A percentile compares a stretch with the other conserved stretches of the same genome.
Evolutionary conservation across 2,113 vertebrate species (phyloP).

Genomic region (Hippotragus niger): DNA sequence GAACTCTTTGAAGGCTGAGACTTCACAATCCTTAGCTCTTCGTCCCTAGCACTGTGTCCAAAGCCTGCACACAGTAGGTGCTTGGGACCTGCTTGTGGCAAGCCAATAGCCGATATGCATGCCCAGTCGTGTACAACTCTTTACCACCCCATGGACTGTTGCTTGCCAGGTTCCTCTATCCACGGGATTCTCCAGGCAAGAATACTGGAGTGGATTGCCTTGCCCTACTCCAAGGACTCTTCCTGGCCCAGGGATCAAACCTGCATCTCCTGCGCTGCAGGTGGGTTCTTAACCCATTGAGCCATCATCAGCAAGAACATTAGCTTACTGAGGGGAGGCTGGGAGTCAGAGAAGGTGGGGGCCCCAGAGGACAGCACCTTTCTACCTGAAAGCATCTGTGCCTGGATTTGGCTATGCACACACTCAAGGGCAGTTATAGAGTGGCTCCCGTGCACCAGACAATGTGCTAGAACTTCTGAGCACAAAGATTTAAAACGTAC

Average conservation of each 20-base stretch:
- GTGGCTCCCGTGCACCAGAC: neutral
- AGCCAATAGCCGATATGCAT: neutral
- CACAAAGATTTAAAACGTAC: neutral
- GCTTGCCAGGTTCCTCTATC: neutral
- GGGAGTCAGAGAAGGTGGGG: neutral
- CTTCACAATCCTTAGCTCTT: neutral
- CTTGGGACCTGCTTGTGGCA: neutral
- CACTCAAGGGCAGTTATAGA: neutral
- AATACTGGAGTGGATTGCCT: neutral
- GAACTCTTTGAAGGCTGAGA: neutral
- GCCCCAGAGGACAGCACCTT: neutral
- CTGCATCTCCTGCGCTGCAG: neutral
- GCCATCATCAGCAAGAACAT: neutral
- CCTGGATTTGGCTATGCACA: neutral
- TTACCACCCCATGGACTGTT: neutral
- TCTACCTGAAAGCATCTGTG: neutral
- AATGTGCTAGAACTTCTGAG: neutral
- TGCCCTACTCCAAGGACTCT: neutral
- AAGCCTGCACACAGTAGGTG: neutral
- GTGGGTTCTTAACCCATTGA: neutral
- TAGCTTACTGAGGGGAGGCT: neutral
- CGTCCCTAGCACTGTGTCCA: neutral
- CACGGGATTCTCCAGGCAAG: neutral
- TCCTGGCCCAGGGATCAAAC: neutral
- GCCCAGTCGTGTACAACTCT: accelerated